phyloP scores from a whole-genome alignment of 2,888 invertebrate genomes.

The Hyles lineata region DNA sequence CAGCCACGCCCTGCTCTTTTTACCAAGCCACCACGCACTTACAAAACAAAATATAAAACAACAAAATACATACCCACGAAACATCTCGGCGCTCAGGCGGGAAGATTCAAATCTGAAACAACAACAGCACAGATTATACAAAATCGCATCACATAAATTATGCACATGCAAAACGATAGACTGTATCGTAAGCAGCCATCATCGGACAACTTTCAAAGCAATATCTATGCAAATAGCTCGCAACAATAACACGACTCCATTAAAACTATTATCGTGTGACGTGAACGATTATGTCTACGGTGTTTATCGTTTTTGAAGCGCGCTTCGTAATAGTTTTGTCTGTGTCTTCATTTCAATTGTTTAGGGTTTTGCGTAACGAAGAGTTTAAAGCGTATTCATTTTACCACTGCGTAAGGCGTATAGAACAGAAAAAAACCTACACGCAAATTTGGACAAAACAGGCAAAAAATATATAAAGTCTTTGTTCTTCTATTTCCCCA shows the following conservation, averaged over 20 bases:
- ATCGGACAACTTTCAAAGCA: conserved; percentile 70
- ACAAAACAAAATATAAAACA: neutral
- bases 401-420: too few species aligned
- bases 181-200: conserved; percentile 39
- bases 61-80: neutral
- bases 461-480: too few species aligned
- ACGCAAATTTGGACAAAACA: too few species aligned
- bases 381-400: too few species aligned
- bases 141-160: conserved; percentile 22
- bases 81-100: conserved; percentile 19
- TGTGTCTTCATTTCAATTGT: neutral
- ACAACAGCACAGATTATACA: conserved; percentile 16
- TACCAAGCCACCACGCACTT: too few species aligned
- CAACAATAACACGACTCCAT: conserved; percentile 47
- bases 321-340: neutral
- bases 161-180: conserved; percentile 19
- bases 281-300: neutral
- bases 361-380: neutral
- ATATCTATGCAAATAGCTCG: conserved; percentile 74
- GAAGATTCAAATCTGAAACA: conserved; percentile 27
- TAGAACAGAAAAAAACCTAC: too few species aligned
- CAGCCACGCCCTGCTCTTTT: too few species aligned
- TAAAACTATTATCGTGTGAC: conserved; percentile 49
- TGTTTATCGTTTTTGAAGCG: neutral
- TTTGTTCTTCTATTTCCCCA: too few species aligned